Conservation (phyloP, 2,888 invertebrate genomes). For the Eupithecia subfuscata region DNA sequence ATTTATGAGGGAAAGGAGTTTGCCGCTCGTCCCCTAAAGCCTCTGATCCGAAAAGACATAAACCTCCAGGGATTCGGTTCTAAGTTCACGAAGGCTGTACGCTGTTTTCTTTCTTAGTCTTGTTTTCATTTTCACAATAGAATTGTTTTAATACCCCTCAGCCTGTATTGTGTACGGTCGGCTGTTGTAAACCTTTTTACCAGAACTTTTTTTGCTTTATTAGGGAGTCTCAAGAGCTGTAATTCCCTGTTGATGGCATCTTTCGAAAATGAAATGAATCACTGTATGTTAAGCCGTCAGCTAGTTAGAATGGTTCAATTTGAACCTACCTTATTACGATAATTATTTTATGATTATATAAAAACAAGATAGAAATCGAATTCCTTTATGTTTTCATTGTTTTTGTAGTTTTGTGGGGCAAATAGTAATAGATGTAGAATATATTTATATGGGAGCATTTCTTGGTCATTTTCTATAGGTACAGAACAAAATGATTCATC, state of each 20-base stretch:
- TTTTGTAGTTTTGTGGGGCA: too few relatives aligned
- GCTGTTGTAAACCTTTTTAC: slow-evolving; percentile 36
- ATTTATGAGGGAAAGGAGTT: slow-evolving; percentile 81
- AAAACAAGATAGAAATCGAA: too few relatives aligned
- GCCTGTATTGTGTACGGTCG: slow-evolving; percentile 46
- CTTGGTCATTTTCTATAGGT: too few relatives aligned
- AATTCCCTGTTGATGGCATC: not conserved
- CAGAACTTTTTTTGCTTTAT: slow-evolving; percentile 3
- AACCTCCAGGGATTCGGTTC: slow-evolving; percentile 80
- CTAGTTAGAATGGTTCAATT: not conserved
- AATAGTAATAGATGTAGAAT: too few relatives aligned
- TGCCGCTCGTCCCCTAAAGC: slow-evolving; percentile 76
- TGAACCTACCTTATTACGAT: not conserved
- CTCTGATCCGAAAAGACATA: slow-evolving; percentile 82
- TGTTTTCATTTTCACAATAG: slow-evolving; percentile 42
- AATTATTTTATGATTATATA: too few relatives aligned
- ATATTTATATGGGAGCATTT: too few relatives aligned
- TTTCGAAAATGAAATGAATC: not conserved
- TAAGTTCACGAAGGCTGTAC: slow-evolving; percentile 77
- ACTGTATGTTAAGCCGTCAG: not conserved
- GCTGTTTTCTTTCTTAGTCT: slow-evolving; percentile 55
- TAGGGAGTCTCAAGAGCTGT: not conserved
- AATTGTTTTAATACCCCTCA: slow-evolving; percentile 46
- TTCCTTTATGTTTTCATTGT: too few relatives aligned
- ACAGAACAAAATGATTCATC: too few relatives aligned